Conservation (phyloP, 2,888 invertebrate species). For the Alcis repandata region DNA sequence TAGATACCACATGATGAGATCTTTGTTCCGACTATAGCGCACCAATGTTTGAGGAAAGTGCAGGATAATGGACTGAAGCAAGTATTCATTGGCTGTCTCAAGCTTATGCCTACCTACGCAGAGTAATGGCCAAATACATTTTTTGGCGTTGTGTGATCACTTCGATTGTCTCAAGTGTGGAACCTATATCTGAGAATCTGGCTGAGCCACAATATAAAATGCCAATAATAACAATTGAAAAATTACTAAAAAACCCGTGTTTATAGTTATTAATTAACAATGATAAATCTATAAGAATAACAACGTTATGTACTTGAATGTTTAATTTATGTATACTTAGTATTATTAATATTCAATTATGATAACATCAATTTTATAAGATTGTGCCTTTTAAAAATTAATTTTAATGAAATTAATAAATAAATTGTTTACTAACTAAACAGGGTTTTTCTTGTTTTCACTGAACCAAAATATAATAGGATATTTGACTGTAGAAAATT, state of each 20-base stretch:
- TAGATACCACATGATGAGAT: not conserved
- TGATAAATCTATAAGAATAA: conserved; percentile 4
- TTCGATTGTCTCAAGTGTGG: no score
- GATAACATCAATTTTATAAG: conserved; percentile 16
- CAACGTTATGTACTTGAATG: conserved; percentile 9
- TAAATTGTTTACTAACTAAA: conserved; percentile 43
- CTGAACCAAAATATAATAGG: no score
- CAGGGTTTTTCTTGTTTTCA: not conserved
- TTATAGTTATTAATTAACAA: conserved; percentile 11
- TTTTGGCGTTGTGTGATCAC: no score
- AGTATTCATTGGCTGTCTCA: no score
- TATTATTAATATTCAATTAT: conserved; percentile 16
- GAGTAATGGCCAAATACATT: no score
- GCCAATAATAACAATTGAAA: not conserved
- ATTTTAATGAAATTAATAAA: conserved; percentile 16
- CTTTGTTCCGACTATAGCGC: not conserved
- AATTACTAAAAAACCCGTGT: no score
- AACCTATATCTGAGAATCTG: not conserved
- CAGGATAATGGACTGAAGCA: no score
- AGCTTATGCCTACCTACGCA: no score
- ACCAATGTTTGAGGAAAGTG: not conserved
- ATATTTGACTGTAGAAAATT: no score
- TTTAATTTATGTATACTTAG: conserved; percentile 7
- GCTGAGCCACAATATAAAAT: not conserved
- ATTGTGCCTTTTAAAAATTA: conserved; percentile 38